Conservation (phyloP, 1,140 invertebrate genomes). For the Heliconius himera region DNA sequence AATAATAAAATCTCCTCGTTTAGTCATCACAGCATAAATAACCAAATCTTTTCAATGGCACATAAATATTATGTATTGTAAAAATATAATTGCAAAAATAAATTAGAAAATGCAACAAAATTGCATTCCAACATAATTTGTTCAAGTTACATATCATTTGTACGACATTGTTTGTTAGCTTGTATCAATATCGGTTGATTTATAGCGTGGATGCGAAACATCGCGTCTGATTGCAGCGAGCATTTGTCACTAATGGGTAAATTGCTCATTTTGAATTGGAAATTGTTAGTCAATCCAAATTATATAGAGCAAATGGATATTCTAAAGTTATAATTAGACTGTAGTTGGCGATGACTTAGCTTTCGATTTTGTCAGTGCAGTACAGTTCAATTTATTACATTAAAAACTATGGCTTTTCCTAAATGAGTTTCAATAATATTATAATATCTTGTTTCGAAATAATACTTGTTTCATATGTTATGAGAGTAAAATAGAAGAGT, state of each 20-base stretch:
- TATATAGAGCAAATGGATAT: neutral
- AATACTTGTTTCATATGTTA: too few species aligned
- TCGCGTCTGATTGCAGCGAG: slow-evolving; percentile 26
- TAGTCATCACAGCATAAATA: too few species aligned
- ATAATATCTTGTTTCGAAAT: too few species aligned
- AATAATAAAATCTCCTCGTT: too few species aligned
- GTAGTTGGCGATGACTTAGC: neutral
- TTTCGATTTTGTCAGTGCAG: neutral
- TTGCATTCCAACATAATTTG: neutral
- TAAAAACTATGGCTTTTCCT: too few species aligned
- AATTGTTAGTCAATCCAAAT: neutral
- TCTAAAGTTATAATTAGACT: neutral
- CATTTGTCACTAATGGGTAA: slow-evolving; percentile 30
- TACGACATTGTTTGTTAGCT: slow-evolving; percentile 15
- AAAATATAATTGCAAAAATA: too few species aligned
- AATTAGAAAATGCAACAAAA: neutral
- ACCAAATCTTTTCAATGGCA: too few species aligned
- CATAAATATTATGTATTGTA: too few species aligned
- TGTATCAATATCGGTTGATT: slow-evolving; percentile 30
- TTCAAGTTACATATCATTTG: slow-evolving; percentile 22
- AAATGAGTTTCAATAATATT: too few species aligned
- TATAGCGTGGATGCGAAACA: slow-evolving; percentile 22
- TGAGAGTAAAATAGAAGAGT: too few species aligned
- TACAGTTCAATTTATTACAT: too few species aligned
- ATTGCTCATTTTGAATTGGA: slow-evolving; percentile 22